phyloP scores from a whole-genome alignment of 2,888 invertebrate genomes.

The Coleophora deauratella region DNA sequence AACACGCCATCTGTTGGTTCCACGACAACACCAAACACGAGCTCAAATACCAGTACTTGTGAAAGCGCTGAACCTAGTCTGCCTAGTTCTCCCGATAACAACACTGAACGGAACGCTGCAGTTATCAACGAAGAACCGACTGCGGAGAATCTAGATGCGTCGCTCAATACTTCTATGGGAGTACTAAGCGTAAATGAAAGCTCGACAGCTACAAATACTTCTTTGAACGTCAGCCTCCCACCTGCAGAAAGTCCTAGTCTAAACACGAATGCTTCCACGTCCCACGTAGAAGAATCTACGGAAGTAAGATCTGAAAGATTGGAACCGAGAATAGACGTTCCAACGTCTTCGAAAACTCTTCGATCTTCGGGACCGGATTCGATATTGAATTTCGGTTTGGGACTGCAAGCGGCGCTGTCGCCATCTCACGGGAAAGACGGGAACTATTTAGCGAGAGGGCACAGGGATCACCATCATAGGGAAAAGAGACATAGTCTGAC shows the following conservation, averaged over 20 bases:
- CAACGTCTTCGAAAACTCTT: slow-evolving; percentile 49
- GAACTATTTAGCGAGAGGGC: slow-evolving; percentile 29
- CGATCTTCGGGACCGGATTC: slow-evolving; percentile 50
- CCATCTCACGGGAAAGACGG: slow-evolving; percentile 53
- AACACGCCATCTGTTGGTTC: slow-evolving; percentile 74
- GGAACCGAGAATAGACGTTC: slow-evolving; percentile 38
- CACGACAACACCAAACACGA: slow-evolving; percentile 80
- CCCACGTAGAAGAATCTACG: slow-evolving; percentile 25
- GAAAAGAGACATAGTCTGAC: slow-evolving; percentile 76
- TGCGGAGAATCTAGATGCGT: slow-evolving; percentile 34
- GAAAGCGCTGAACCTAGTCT: slow-evolving; percentile 82
- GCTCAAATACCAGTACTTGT: slow-evolving; percentile 81
- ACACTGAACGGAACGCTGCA: slow-evolving; percentile 29
- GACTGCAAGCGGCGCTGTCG: slow-evolving; percentile 54
- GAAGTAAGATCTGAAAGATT: slow-evolving; percentile 32
- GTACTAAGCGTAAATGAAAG: slow-evolving; percentile 59
- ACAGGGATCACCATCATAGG: slow-evolving; percentile 45
- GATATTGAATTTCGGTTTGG: slow-evolving; percentile 49
- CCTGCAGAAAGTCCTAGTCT: slow-evolving; percentile 56
- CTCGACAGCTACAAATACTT: slow-evolving; percentile 62
- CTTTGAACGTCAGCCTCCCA: slow-evolving; percentile 55
- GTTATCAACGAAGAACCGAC: slow-evolving; percentile 27
- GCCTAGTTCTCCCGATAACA: slow-evolving; percentile 77
- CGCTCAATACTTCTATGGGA: slow-evolving; percentile 53
- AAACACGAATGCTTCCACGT: slow-evolving; percentile 25